Base-by-base conservation (phyloP, 1,140 invertebrate genomes). In the Lasaia peninsularis region DNA sequence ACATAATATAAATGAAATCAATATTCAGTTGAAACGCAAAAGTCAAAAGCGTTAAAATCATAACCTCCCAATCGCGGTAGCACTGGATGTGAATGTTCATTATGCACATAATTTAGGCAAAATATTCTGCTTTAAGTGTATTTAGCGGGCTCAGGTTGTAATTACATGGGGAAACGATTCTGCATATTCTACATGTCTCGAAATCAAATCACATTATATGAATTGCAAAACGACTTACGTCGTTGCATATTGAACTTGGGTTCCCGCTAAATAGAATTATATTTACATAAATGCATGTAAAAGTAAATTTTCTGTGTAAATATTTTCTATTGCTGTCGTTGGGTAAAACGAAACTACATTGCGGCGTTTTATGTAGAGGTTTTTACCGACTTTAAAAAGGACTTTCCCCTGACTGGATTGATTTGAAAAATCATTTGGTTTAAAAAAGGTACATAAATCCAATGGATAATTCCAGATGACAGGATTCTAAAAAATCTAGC, bases 171-270 rank as follows among this genome's bases (percentile, higher is more conserved):
- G 34, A 28, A 56, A 57, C 49, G 35, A 52, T 60, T 66, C 52
- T 14, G 56, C 64, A 62, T 66, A 57, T 58, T 40, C 50, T 60
- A 52, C 59, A 57, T 62, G 58, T 62, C 60, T 66, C 56, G 60
- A 62, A 63, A 66, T 61, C 53, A 56, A 61, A 56, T 61, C 49
- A 37, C 57, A 60, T 64, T 56, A 54, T 60, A 60, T 63, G 64
- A 66, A 66, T 63, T 66, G 64, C 64, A 63, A 63, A 66, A 57
- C 64, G 44, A 60, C 56, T 57, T 50, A 59, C 64, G 33, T 53
- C 56, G 37, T 49, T 58, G 64, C 64, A 66, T 66, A 66, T 66
- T 62, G 53, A 66, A 62, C 12, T 52, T 53, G 53, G 40, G 58
- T 66, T 60, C 62, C 53, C 48, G 56, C 57, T 63, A 57, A 62